Evolutionary conservation across 1,140 invertebrate genomes (phyloP), one percentile per base, ranked within the genome.

Genomic region (Mamestra configurata): DNA sequence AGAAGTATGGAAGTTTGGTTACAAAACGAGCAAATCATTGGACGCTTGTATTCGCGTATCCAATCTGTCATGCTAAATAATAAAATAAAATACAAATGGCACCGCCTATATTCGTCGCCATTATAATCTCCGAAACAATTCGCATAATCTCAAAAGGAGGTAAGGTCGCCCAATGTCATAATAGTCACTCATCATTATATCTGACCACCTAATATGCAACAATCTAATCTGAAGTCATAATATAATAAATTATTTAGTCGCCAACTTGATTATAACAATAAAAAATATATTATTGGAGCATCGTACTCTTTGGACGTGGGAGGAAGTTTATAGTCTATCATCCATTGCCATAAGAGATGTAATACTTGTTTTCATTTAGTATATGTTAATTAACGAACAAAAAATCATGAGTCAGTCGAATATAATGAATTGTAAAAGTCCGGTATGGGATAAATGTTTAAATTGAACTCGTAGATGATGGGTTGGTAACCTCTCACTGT

Each of bases 261-360:
- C n/a, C 27, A 40, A 73, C 71, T 73, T 57, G 27, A 70, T 70
- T 24, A 73, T 43, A 20, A 73, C 18, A 20, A 57, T 73, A 73
- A 73, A 73, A 57, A 73, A 73, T 57, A 57, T 72, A 72, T 71
- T 71, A 71, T 73, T 57, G 18, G 49, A 57, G 71, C 71, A 57
- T 51, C 43, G 31, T 57, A 46, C 40, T 70, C 40, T 15, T n/a
- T 8, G 43, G 8, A 27, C 35, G 71, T 73, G 51, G 71, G 71
- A n/a, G n/a, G 49, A 20, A 24, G 11, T 73, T 73, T 73, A 43
- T 73, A 4, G 24, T 31, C 20, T n/a, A 35, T 51, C 43, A 24
- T 51, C 1, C 8, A 53, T 15, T 5, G 2, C 49, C 27, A 71
- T 71, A 71, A 71, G 0, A 71, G 46, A 46, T 8, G 24, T 71